Conservation (phyloP, 2,888 invertebrate genomes). For the Gibbula magus region DNA sequence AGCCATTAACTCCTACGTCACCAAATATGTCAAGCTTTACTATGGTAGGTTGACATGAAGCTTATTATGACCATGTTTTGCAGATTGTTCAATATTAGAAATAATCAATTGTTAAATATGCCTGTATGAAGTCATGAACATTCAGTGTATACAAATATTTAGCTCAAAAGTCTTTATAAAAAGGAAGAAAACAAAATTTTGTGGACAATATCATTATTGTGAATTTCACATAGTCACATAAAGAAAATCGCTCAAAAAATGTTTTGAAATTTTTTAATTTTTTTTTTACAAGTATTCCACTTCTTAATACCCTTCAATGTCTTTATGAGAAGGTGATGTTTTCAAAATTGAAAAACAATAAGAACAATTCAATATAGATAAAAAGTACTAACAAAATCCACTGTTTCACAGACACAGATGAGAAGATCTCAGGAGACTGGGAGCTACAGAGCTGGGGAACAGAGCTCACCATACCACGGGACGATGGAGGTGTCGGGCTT, state of each 20-base stretch:
- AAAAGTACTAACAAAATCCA: too few species aligned
- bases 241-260: too few species aligned
- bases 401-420: slow-evolving; percentile 64
- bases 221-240: too few species aligned
- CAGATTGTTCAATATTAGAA: not conserved
- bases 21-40: slow-evolving; percentile 73
- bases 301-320: too few species aligned
- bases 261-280: too few species aligned
- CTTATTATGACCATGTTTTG: not conserved
- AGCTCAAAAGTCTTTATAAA: too few species aligned
- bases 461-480: slow-evolving; percentile 68
- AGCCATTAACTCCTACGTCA: slow-evolving; percentile 75
- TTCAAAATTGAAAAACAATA: too few species aligned
- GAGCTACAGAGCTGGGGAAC: slow-evolving; percentile 72
- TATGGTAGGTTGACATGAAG: slow-evolving; percentile 71
- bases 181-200: too few species aligned
- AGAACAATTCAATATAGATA: too few species aligned
- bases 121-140: not conserved
- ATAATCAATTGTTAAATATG: not conserved
- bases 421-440: slow-evolving; percentile 65
- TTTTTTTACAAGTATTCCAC: too few species aligned
- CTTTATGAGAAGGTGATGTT: too few species aligned
- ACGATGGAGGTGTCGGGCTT: slow-evolving; percentile 62
- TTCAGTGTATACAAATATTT: not conserved
- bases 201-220: too few species aligned